Evolutionary conservation across 2,888 invertebrate species (phyloP).

Genomic region (Cosmia pyralina): DNA sequence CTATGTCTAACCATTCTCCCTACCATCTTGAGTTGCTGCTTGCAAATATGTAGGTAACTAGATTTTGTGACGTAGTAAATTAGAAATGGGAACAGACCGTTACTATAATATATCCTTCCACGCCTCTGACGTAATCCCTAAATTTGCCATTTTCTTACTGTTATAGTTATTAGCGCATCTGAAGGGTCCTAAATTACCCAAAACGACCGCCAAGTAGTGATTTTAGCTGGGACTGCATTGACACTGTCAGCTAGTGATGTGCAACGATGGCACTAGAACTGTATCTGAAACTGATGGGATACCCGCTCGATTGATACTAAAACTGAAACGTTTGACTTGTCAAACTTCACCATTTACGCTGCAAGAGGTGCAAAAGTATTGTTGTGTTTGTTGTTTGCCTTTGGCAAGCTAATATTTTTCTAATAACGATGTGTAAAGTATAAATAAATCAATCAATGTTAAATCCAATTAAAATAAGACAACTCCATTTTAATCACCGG

Average conservation of each 20-base stretch:
- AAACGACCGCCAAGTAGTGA: slow-evolving; percentile 2
- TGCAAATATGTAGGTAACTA: no score
- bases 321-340: not conserved
- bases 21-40: no score
- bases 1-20: no score
- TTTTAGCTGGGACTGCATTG: no score
- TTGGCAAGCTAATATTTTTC: not conserved
- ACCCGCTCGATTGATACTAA: not conserved
- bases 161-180: not conserved
- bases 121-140: not conserved
- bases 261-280: not conserved
- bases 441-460: not conserved
- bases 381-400: not conserved
- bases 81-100: no score
- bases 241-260: slow-evolving; percentile 1
- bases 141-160: slow-evolving; percentile 4
- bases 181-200: not conserved
- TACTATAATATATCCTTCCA: no score
- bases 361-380: not conserved
- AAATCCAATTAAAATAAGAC: not conserved
- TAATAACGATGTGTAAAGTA: not conserved
- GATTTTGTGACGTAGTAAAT: no score
- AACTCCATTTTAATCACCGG: not conserved
- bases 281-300: not conserved
- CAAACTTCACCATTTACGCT: not conserved